Evolutionary conservation across 2,113 vertebrate species (phyloP), one percentile per base, ranked within the genome.

Genomic region (Erythrocercus mccallii): DNA sequence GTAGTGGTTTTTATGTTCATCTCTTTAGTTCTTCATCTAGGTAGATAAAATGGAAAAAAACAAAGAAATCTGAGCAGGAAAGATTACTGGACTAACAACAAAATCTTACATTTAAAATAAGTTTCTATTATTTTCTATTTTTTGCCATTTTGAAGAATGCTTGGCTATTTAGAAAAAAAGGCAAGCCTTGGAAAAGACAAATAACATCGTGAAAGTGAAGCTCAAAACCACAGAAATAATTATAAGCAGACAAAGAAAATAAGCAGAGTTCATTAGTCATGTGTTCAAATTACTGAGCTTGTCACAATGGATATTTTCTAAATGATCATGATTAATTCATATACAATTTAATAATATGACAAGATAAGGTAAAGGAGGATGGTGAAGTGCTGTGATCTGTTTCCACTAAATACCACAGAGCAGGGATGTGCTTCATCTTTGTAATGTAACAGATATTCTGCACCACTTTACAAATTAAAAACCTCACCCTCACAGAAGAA

Each of bases 391-490:
- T 60, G 61, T 88, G 65, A 76, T 78, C 53, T 68, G 24, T 89
- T 88, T 64, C 66, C 28, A 66, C 87, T 70, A 61, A 86, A 90
- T 19, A 35, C 62, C 72, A 76, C 25, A 78, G 37, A 90, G 45
- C 51, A 84, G 53, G 48, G 62, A 64, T 48, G 22, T 40, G 17
- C 56, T 94, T 73, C 62, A 51, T 61, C 73, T 53, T 27, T 33
- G 20, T 77, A 88, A 77, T 13, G 33, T 58, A 82, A 30, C 2
- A 2, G n/a, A 50, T 44, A 47, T 18, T 74, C 64, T 78, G 61
- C 64, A 50, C 56, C 42, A 51, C 60, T 91, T 92, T 33, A 76
- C 88, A 93, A 81, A 96, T 81, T 79, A 95, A 96, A 88, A 57
- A 65, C 33, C 64, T 92, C 68, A 84, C 31, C 20, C 72, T 89